A percentile compares a stretch with the other conserved stretches of the same genome.
phyloP scores from a whole-genome alignment of 2,797 vertebrate species.

The Hirundo rustica region DNA sequence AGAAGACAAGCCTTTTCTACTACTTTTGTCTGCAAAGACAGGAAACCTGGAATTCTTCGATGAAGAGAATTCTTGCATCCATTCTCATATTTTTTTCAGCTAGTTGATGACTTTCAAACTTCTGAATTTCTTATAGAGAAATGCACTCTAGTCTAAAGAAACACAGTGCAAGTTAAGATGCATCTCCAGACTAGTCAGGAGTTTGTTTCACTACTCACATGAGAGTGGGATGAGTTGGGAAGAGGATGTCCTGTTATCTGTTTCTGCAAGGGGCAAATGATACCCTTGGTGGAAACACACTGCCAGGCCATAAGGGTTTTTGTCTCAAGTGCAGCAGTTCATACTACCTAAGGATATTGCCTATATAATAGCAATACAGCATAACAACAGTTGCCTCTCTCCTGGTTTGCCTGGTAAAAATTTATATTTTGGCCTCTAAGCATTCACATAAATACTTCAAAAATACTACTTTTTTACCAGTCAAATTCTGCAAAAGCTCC shows the following conservation, averaged over 20 bases:
- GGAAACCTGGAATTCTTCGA: background rate
- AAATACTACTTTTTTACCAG: background rate
- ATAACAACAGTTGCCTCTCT: background rate
- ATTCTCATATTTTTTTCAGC: background rate
- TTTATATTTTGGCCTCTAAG: background rate
- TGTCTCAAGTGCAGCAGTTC: background rate
- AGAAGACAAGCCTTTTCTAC: background rate
- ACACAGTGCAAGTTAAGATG: background rate
- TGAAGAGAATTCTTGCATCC: background rate
- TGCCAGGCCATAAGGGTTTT: background rate
- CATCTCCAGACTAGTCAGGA: background rate
- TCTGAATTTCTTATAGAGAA: background rate
- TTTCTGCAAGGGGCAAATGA: background rate
- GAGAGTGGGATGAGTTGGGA: background rate
- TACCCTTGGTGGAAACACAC: background rate
- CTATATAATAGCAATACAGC: background rate
- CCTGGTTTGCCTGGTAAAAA: background rate
- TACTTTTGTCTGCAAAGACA: background rate
- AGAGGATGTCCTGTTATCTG: background rate
- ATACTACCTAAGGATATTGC: background rate
- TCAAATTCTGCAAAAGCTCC: background rate
- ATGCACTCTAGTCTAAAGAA: background rate
- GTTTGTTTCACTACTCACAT: background rate
- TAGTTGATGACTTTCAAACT: background rate
- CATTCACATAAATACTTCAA: background rate